Evolutionary conservation across 2,888 invertebrate genomes (phyloP), one percentile per base, ranked within the genome.

Genomic region (Operophtera brumata): DNA sequence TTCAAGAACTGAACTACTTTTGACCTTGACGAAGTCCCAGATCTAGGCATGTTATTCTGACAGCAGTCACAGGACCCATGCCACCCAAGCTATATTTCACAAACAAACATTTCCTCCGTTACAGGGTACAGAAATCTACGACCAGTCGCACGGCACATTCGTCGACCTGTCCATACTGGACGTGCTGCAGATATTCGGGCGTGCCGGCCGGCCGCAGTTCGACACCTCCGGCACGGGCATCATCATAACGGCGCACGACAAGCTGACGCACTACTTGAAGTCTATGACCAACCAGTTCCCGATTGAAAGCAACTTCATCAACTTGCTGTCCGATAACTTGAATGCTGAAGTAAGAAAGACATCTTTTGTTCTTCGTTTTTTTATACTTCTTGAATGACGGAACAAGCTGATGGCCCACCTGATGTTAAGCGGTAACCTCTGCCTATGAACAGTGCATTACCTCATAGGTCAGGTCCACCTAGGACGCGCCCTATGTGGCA

Each of bases 171-270:
- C 98, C 53, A 98, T 99, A 69, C 90, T 99, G 59, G 99, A 99
- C 82, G 99, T 99, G 37, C 91, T 98, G 44, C 99, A 99, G 91
- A 99, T 99, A 71, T 99, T 99, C 86, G 99, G 99, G 35, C 94
- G 99, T 52, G 99, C 99, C 4, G 99, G 99, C 4, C 93, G 99
- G 1, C 99, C 99, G 0, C 99, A 99, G 85, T 99, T 95, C 83
- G 99, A 99, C 80, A 96, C 93, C 1, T 95, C 96, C 10, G 99
- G 99, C 5, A 95, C 97, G 34, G 99, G 99, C 35, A 95, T 96
- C 34, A 99, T 99, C 54, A 97, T 99, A 43, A 99, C 99, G 0
- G 90, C 94, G 0, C 96, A 98, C 75, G 95, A 96, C 61, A 98
- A 98, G 79, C 91, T 99, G 51, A 93, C 96, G 30, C 97, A 98